Percentiles rank a stretch among this genome's conserved stretches.
These are phyloP conservation scores for Nasonia longicornis DNA, from an alignment of 1,140 invertebrate species.

Conservation along the genomic window DNA sequence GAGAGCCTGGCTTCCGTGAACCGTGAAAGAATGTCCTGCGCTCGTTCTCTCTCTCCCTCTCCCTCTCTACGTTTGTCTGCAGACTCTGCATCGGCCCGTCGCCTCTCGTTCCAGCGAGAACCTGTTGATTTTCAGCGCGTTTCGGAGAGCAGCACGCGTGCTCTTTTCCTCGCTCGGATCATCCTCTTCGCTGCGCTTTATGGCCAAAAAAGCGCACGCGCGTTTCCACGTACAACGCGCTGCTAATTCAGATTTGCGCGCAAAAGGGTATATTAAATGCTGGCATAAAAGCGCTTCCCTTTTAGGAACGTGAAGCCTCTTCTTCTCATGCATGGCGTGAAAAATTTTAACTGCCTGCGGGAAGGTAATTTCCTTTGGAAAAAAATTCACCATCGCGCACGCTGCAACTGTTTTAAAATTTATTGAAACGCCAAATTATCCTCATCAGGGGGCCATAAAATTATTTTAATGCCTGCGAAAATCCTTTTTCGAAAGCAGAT, in stretches of 20 bases:
- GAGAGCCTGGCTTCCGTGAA: neutral
- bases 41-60: neutral
- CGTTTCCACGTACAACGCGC: too few relatives aligned
- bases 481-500: neutral
- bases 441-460: neutral
- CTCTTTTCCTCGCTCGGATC: too few relatives aligned
- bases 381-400: neutral
- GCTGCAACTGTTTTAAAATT: neutral
- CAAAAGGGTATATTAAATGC: too few relatives aligned
- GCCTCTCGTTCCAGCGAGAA: neutral
- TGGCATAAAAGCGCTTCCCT: too few relatives aligned
- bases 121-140: slow-evolving; percentile 26
- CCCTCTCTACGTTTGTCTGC: neutral
- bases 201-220: too few relatives aligned
- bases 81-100: neutral
- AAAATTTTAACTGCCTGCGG: too few relatives aligned
- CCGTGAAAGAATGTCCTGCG: slow-evolving; percentile 29
- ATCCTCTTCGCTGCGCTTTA: too few relatives aligned
- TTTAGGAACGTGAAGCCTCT: too few relatives aligned
- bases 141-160: too few relatives aligned
- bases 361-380: neutral
- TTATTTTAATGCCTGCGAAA: slow-evolving; percentile 19
- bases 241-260: too few relatives aligned
- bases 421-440: slow-evolving; percentile 4
- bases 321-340: too few relatives aligned